A percentile compares a stretch with the other conserved stretches of the same genome.
Conservation (phyloP, 2,797 vertebrate species). For the Ctenochaetus hawaiiensis region DNA sequence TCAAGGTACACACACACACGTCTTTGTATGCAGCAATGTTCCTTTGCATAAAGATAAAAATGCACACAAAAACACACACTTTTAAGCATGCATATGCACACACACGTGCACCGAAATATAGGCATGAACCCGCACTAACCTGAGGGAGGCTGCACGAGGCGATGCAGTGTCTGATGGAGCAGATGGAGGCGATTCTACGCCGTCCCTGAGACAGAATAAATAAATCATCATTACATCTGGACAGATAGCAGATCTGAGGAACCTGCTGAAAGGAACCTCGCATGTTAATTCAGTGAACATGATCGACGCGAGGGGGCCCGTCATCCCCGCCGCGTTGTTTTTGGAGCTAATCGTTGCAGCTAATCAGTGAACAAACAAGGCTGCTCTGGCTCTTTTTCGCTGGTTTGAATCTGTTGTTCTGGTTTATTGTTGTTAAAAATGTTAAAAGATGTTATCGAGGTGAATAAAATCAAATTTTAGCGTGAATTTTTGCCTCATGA, state of each 20-base stretch:
- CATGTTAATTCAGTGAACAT: slow-evolving; percentile 59
- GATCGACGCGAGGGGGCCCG: slow-evolving; percentile 70
- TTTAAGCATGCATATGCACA: background rate
- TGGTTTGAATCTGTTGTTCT: background rate
- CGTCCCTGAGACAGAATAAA: slow-evolving; percentile 64
- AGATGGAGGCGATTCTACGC: slow-evolving; percentile 65
- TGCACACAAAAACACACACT: background rate
- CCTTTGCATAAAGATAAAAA: background rate
- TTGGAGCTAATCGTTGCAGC: slow-evolving; percentile 77
- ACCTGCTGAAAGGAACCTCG: slow-evolving; percentile 39
- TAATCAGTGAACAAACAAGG: slow-evolving; percentile 83
- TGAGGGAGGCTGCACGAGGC: slow-evolving; percentile 36
- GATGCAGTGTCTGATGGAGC: slow-evolving; percentile 50
- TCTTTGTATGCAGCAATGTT: background rate
- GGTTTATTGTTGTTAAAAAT: background rate
- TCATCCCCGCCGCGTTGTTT: slow-evolving; percentile 65
- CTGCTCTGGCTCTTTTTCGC: slow-evolving; percentile 50
- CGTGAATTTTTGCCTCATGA: background rate
- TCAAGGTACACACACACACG: background rate
- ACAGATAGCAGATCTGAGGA: slow-evolving; percentile 53
- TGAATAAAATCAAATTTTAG: background rate
- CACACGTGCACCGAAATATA: background rate
- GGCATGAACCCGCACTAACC: slow-evolving; percentile 30
- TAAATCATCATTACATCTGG: slow-evolving; percentile 71
- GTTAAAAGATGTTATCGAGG: background rate